Percentiles rank a stretch among this genome's conserved stretches.
These are phyloP conservation scores for Dynastes hyllus DNA, from an alignment of 2,888 invertebrate species.

Conservation along the genomic window DNA sequence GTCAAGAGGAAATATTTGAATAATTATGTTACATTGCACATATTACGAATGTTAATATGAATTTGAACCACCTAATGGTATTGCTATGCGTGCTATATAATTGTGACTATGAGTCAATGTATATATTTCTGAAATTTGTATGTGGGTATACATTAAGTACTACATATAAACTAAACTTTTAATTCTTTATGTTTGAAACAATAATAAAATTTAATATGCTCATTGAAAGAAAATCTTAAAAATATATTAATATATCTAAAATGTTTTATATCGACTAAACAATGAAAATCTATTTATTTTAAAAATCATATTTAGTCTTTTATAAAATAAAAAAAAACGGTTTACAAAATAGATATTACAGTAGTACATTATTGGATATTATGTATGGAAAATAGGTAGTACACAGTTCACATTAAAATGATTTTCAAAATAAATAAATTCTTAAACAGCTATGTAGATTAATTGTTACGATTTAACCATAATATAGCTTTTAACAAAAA, in stretches of 20 bases:
- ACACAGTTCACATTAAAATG: slow-evolving; percentile 22
- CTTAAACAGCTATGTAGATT: slow-evolving; percentile 15
- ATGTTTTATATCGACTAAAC: background rate
- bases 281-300: slow-evolving; percentile 23
- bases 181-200: background rate
- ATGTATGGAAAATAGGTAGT: background rate
- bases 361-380: background rate
- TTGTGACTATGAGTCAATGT: background rate
- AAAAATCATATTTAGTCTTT: slow-evolving; percentile 15
- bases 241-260: background rate
- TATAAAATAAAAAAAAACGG: background rate
- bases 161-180: slow-evolving; percentile 6
- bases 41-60: no score
- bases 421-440: slow-evolving; percentile 51
- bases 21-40: no score
- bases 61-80: no score
- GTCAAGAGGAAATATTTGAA: no score
- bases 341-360: background rate
- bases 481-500: slow-evolving; percentile 88
- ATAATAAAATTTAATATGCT: slow-evolving; percentile 1
- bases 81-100: no score
- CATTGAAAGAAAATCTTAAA: slow-evolving; percentile 13
- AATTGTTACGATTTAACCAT: slow-evolving; percentile 80
- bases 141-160: background rate
- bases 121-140: no score